Percentiles rank a stretch among this genome's conserved stretches.
These are phyloP conservation scores for Eulemur albifrons DNA, from an alignment of 2,797 vertebrate species.

Conservation along the genomic window DNA sequence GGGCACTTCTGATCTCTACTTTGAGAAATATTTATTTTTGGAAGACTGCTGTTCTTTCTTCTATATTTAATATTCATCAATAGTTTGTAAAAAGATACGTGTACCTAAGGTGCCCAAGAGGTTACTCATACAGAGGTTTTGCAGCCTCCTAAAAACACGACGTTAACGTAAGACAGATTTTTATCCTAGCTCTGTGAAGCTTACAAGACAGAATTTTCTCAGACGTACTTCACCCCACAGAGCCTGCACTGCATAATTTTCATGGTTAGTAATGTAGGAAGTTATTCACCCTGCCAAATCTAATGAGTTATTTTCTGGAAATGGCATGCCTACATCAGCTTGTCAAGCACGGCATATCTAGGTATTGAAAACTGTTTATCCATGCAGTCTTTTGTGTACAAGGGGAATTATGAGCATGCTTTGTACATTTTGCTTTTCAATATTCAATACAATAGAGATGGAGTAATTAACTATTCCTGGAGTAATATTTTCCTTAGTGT, in stretches of 20 bases:
- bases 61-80: background rate
- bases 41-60: background rate
- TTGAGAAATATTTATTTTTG: background rate
- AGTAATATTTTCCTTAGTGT: background rate
- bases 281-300: conserved; percentile 14
- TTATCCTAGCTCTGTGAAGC: background rate
- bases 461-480: background rate
- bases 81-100: background rate
- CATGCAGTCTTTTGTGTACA: background rate
- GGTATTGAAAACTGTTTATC: background rate
- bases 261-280: background rate
- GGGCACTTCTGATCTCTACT: background rate
- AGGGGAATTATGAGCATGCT: background rate
- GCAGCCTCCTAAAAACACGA: background rate
- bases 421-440: conserved; percentile 42
- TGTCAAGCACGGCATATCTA: background rate
- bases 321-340: background rate
- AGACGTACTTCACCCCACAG: background rate
- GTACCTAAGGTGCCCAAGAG: background rate
- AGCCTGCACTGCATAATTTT: background rate
- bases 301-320: conserved; percentile 55
- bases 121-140: background rate
- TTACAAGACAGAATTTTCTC: conserved; percentile 2
- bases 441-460: background rate
- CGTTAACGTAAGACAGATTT: background rate